phyloP scores from a whole-genome alignment of 2,113 vertebrate genomes.

The Colossoma macropomum region DNA sequence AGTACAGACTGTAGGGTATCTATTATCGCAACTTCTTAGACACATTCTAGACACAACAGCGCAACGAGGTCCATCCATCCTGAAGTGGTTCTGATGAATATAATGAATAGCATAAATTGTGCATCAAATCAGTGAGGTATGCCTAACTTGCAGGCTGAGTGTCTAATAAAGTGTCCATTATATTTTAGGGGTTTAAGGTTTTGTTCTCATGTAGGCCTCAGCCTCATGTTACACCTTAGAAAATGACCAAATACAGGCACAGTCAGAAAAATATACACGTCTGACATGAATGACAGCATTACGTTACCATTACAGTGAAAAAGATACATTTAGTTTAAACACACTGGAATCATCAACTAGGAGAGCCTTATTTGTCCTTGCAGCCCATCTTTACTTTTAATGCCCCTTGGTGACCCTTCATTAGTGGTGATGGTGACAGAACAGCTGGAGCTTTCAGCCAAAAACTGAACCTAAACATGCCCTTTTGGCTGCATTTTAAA shows the following conservation, averaged over 20 bases:
- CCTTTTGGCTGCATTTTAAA: background rate
- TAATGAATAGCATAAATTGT: no score
- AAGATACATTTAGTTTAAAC: background rate
- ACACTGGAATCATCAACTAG: background rate
- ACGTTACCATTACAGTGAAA: background rate
- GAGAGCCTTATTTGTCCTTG: background rate
- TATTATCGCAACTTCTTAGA: no score
- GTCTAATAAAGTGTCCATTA: background rate
- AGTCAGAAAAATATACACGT: background rate
- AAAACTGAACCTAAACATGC: background rate
- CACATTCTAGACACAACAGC: no score
- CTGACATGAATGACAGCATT: background rate
- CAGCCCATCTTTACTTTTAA: background rate
- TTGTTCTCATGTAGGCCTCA: background rate
- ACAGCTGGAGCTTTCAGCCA: background rate
- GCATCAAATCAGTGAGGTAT: no score
- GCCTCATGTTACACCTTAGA: background rate
- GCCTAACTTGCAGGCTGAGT: no score
- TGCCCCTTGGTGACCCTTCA: background rate
- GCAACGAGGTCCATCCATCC: no score
- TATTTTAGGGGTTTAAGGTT: background rate
- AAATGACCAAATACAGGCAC: background rate
- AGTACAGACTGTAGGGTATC: no score
- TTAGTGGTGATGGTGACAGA: background rate
- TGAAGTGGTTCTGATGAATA: no score